phyloP scores from a whole-genome alignment of 2,888 invertebrate species.

The Drosophila formosana region DNA sequence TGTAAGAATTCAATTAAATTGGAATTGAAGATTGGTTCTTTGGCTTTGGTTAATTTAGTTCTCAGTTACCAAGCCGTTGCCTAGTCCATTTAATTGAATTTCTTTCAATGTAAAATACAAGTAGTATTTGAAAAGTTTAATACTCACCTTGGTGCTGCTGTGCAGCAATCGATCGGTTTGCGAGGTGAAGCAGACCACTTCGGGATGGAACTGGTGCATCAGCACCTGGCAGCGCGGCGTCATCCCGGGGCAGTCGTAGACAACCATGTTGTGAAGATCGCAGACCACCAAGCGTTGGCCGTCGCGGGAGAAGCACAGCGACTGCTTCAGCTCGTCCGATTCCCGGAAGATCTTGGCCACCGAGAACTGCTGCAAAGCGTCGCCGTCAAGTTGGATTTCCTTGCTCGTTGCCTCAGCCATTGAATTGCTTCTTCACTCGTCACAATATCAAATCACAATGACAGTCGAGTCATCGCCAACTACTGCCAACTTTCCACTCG shows the following conservation, averaged over 20 bases:
- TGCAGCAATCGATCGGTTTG: slow-evolving; percentile 40
- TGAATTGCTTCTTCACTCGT: neutral
- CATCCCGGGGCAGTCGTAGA: slow-evolving; percentile 34
- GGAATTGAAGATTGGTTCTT: too few relatives aligned
- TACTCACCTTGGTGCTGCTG: slow-evolving; percentile 49
- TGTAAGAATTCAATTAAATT: too few relatives aligned
- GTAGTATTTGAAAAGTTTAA: neutral
- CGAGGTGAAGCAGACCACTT: slow-evolving; percentile 49
- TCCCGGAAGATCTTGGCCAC: slow-evolving; percentile 41
- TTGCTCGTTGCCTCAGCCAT: slow-evolving; percentile 3
- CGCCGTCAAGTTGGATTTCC: slow-evolving; percentile 25
- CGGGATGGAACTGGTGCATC: slow-evolving; percentile 42
- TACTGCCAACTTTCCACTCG: neutral
- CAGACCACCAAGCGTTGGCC: slow-evolving; percentile 43
- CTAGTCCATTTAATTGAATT: too few relatives aligned
- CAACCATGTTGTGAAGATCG: slow-evolving; percentile 36
- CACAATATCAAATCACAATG: slow-evolving; percentile 12
- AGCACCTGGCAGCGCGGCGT: slow-evolving; percentile 24
- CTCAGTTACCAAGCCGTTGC: too few relatives aligned
- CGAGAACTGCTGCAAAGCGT: slow-evolving; percentile 42
- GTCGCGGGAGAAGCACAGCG: slow-evolving; percentile 46
- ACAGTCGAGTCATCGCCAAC: slow-evolving; percentile 17
- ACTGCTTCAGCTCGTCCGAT: slow-evolving; percentile 20
- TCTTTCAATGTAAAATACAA: neutral
- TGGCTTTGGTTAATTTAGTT: too few relatives aligned